These are phyloP conservation scores for Sinocyclocheilus grahami DNA, from an alignment of 2,113 vertebrate species.

Conservation along the genomic window DNA sequence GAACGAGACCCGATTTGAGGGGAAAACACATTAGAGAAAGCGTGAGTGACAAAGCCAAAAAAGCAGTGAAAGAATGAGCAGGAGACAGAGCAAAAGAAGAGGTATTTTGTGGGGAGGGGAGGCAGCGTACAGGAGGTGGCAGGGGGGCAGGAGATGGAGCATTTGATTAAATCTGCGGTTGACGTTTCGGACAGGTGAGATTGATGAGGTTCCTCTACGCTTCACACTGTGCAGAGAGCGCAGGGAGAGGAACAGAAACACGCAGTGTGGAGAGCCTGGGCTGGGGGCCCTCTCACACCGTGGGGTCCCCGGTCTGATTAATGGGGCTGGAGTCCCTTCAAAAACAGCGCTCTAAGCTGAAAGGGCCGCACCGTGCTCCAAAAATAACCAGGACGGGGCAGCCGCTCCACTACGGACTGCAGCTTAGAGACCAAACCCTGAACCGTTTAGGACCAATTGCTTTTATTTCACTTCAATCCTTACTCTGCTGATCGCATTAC, in stretches of 20 bases:
- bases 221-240: conserved; percentile 85
- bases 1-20: conserved; percentile 8
- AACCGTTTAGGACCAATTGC: conserved; percentile 44
- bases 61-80: conserved; percentile 37
- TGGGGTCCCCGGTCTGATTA: conserved; percentile 87
- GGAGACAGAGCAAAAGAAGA: conserved; percentile 64
- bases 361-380: conserved; percentile 72
- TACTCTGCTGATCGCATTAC: conserved; percentile 41
- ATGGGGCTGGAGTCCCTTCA: conserved; percentile 86
- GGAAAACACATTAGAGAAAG: conserved; percentile 30
- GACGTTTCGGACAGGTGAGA: conserved; percentile 89
- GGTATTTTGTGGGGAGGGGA: conserved; percentile 62
- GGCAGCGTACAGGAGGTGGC: conserved; percentile 64
- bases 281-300: conserved; percentile 76
- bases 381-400: conserved; percentile 77
- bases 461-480: conserved; percentile 46
- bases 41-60: conserved; percentile 36
- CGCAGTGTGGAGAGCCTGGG: conserved; percentile 79
- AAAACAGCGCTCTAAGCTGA: conserved; percentile 78
- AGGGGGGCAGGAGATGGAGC: conserved; percentile 72
- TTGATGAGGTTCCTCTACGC: conserved; percentile 96
- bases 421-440: conserved; percentile 41
- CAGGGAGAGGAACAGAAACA: conserved; percentile 81
- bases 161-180: conserved; percentile 85
- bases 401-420: conserved; percentile 43